Percentiles rank a stretch among this genome's conserved stretches.
phyloP scores from a whole-genome alignment of 1,140 invertebrate species.

The Oreohelix idahoensis region DNA sequence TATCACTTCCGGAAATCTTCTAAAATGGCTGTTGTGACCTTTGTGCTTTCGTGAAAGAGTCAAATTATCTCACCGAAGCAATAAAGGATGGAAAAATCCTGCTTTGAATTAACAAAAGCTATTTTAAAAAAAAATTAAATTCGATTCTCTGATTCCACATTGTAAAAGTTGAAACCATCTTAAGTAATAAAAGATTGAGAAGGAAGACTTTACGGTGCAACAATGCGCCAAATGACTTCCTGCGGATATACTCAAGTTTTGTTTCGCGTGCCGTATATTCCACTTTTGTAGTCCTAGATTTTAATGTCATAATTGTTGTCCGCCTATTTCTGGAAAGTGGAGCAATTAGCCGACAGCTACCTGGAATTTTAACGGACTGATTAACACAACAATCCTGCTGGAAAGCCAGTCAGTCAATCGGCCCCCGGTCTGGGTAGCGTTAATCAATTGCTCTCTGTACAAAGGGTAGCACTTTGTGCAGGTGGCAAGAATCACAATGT shows the following conservation, averaged over 20 bases:
- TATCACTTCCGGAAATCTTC: conserved; percentile 12
- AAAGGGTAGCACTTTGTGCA: neutral
- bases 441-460: neutral
- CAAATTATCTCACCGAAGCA: neutral
- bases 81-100: neutral
- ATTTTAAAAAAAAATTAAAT: neutral
- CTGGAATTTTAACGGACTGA: neutral
- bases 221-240: conserved; percentile 1
- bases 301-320: conserved; percentile 17
- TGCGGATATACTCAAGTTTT: neutral
- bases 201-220: neutral
- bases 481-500: neutral
- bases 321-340: conserved; percentile 11
- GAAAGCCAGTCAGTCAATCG: neutral
- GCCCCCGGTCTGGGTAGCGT: neutral
- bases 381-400: neutral
- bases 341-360: neutral
- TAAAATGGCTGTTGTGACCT: neutral
- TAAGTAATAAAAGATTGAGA: conserved; percentile 1
- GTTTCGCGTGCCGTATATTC: neutral
- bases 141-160: neutral
- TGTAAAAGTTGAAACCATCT: neutral
- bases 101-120: neutral
- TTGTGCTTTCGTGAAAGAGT: neutral
- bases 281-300: neutral